Base-by-base conservation (phyloP, 1,140 invertebrate species). In the Rhynchophorus ferrugineus region DNA sequence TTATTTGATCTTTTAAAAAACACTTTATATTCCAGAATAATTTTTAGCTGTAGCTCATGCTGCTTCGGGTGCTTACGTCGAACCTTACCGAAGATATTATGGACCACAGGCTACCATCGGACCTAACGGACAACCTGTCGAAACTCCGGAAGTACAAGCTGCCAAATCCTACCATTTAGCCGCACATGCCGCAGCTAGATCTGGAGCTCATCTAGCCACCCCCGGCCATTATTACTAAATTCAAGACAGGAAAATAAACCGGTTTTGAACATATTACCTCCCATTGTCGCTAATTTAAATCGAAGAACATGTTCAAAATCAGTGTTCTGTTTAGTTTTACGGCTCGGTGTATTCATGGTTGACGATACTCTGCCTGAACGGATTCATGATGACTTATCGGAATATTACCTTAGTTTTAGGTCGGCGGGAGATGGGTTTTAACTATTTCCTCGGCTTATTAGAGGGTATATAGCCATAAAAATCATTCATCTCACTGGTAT, bases 61-160 rank as follows among this genome's bases (percentile, higher is more conserved):
- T 17, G 60, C 66, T 53, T n/a, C n/a, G n/a, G 49, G 42, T 29
- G 35, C 39, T 61, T 70, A 55, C 62, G 64, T 48, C n/a, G 47
- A 78, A 63, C 74, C 75, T 19, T 62, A 58, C 43, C 47, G 42
- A 11, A 39, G 57, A 3, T 54, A 56, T 16, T 56, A 44, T 14
- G 53, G 53, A 22, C 58, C 58, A 20, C 49, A 46, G 35, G 58
- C 63, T 13, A 57, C 59, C 16, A 61, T 68, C 18, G 61, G 48
- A n/a, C 49, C 53, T 18, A 59, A 67, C 38, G 68, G 68, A 17
- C 60, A 61, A 43, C 64, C 64, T 9, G 22, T 60, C 6, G 78
- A 80, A 55, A 79, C 78, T 5, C 77, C 77, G 24, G 79, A 79
- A 68, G 78, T 80, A 3, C 72, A 75, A 24, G 73, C 73, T 33